These are phyloP conservation scores for Paramormyrops kingsleyae DNA, from an alignment of 2,113 vertebrate genomes.

Conservation along the genomic window DNA sequence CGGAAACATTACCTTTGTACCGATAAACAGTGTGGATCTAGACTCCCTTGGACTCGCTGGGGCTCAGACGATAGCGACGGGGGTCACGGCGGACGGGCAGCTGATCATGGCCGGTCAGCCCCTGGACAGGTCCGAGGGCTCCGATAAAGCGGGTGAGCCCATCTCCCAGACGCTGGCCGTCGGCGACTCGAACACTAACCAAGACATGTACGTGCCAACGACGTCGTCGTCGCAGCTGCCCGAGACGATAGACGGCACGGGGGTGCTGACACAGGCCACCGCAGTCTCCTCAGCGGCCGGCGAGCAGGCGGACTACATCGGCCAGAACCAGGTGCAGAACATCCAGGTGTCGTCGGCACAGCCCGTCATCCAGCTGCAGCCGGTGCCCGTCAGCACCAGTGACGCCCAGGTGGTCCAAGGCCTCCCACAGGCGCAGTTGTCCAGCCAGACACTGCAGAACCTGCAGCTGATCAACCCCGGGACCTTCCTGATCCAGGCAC, in stretches of 20 bases:
- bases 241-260: constrained; percentile 76
- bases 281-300: constrained; percentile 63
- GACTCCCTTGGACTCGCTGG: constrained; percentile 92
- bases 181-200: constrained; percentile 76
- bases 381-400: constrained; percentile 79
- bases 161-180: constrained; percentile 75
- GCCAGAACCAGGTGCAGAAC: constrained; percentile 82
- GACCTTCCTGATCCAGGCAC: constrained; percentile 97
- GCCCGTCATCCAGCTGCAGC: constrained; percentile 88
- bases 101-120: constrained; percentile 82
- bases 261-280: constrained; percentile 81
- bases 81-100: constrained; percentile 93
- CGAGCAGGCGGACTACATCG: constrained; percentile 78
- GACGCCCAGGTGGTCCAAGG: constrained; percentile 87
- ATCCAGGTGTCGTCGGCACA: constrained; percentile 83
- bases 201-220: constrained; percentile 93
- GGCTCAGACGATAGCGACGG: constrained; percentile 94
- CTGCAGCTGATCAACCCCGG: constrained; percentile 95
- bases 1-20: constrained; percentile 98
- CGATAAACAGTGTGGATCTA: constrained; percentile 95
- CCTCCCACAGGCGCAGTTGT: constrained; percentile 72
- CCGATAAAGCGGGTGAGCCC: constrained; percentile 80
- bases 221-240: constrained; percentile 83
- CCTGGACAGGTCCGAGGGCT: constrained; percentile 77
- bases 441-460: constrained; percentile 81